These are phyloP conservation scores for Anguilla anguilla DNA, from an alignment of 2,797 vertebrate genomes.

Conservation along the genomic window DNA sequence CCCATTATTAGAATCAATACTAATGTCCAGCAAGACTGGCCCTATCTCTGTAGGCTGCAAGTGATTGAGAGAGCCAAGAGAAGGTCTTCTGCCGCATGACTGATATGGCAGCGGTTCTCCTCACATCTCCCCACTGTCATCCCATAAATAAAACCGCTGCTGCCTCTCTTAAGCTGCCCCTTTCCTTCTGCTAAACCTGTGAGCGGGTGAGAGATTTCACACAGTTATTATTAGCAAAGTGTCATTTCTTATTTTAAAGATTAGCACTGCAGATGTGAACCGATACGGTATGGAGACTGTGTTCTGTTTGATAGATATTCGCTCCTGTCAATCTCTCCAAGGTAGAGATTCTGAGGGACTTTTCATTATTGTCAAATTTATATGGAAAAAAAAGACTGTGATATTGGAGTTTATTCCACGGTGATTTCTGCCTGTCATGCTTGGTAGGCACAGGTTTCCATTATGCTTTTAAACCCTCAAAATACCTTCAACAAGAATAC, in stretches of 20 bases:
- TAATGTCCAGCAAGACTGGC: conserved; percentile 2
- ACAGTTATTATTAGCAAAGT: conserved; percentile 26
- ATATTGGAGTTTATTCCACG: conserved; percentile 46
- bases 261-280: conserved; percentile 29
- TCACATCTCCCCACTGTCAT: background rate
- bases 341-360: background rate
- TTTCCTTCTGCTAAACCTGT: conserved; percentile 15
- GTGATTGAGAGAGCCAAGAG: conserved; percentile 14
- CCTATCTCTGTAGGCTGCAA: background rate
- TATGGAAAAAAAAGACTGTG: background rate
- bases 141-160: conserved; percentile 26
- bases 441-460: conserved; percentile 64
- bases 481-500: conserved; percentile 67
- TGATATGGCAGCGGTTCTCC: conserved; percentile 7
- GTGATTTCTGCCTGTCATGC: conserved; percentile 66
- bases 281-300: conserved; percentile 13
- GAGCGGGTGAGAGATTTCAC: conserved; percentile 26
- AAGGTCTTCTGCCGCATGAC: background rate
- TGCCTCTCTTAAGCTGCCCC: background rate
- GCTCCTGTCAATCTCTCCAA: conserved; percentile 22
- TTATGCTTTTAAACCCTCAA: conserved; percentile 66
- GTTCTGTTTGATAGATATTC: conserved; percentile 27
- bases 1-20: conserved; percentile 24
- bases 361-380: conserved; percentile 16
- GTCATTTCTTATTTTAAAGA: conserved; percentile 28